Conservation (phyloP, 2,113 vertebrate species). For the Indicator maculatus region DNA sequence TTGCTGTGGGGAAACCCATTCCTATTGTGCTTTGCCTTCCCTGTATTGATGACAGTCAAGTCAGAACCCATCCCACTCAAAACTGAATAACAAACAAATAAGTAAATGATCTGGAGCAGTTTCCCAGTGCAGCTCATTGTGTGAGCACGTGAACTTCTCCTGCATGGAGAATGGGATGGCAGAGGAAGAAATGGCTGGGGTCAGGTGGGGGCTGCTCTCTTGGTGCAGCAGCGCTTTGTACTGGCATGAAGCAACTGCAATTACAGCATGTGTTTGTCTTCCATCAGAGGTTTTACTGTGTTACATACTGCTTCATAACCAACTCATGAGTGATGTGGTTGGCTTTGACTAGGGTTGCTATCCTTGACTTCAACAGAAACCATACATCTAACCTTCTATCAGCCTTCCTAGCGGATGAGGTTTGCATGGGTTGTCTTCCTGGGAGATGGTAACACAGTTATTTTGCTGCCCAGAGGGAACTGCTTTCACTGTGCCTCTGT, state of each 20-base stretch:
- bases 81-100: not conserved
- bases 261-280: not conserved
- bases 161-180: not conserved
- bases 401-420: not conserved
- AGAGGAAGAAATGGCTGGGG: not conserved
- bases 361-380: not conserved
- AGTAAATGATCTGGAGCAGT: not conserved
- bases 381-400: not conserved
- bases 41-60: not conserved
- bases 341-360: not conserved
- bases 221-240: not conserved
- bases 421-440: not conserved
- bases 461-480: not conserved
- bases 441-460: not conserved
- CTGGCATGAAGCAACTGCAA: not conserved
- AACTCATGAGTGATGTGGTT: conserved; percentile 2
- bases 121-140: not conserved
- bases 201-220: not conserved
- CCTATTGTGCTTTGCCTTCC: not conserved
- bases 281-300: not conserved
- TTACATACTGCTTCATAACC: not conserved
- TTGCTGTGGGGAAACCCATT: not conserved
- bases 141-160: not conserved
- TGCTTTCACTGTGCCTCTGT: not conserved
- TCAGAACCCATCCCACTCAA: not conserved